Conservation (phyloP, 1,140 invertebrate species). For the Hermetia illucens region DNA sequence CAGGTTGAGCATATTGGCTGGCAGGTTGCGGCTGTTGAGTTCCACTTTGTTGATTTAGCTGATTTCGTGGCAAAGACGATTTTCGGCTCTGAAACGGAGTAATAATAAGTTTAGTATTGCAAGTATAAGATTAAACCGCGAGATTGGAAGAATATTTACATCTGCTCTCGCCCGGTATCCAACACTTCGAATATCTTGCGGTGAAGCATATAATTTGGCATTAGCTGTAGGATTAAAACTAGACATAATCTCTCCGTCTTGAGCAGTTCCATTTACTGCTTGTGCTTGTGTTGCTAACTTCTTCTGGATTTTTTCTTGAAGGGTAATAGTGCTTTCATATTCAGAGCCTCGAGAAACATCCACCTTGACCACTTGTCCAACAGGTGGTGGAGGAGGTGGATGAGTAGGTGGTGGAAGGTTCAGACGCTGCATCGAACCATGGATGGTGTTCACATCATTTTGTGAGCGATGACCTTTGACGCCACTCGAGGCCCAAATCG, state of each 20-base stretch:
- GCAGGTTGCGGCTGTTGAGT: constrained; percentile 20
- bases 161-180: constrained; percentile 41
- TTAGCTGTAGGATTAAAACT: constrained; percentile 70
- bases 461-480: constrained; percentile 53
- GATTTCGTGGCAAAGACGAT: not conserved
- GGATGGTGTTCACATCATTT: constrained; percentile 52
- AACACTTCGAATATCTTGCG: constrained; percentile 66
- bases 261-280: constrained; percentile 19
- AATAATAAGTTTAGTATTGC: not conserved
- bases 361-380: constrained; percentile 59
- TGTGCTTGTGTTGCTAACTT: constrained; percentile 19
- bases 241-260: constrained; percentile 46
- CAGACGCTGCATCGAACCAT: constrained; percentile 25
- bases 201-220: constrained; percentile 78
- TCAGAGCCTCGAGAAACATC: constrained; percentile 37
- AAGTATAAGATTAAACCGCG: not conserved
- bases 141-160: not conserved
- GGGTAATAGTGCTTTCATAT: constrained; percentile 26
- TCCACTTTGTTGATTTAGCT: not conserved
- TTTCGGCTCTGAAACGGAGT: not conserved
- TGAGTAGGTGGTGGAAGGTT: constrained; percentile 52
- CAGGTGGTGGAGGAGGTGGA: constrained; percentile 50
- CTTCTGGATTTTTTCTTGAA: constrained; percentile 27
- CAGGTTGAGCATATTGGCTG: constrained; percentile 52
- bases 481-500: constrained; percentile 26